Conservation (phyloP, 64 coral and sea anemone species). For the Montipora cactus region DNA sequence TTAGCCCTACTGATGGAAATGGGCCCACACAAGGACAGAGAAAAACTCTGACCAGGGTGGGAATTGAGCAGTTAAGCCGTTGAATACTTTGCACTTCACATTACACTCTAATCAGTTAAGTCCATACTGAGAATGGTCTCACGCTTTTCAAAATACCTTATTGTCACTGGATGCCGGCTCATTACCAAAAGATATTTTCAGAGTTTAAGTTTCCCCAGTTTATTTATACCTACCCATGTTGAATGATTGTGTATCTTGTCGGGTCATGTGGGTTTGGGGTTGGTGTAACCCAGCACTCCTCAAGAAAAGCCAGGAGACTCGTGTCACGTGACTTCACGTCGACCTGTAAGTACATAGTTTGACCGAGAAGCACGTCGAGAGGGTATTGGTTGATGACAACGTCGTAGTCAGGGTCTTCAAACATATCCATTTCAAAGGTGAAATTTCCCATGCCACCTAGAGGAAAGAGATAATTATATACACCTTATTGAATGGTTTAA, state of each 20-base stretch:
- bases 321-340: constrained; percentile 32
- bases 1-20: too few relatives aligned
- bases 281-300: constrained; percentile 74
- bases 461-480: background rate
- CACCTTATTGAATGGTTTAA: too few relatives aligned
- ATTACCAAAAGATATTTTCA: too few relatives aligned
- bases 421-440: constrained; percentile 79
- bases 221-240: constrained; percentile 44
- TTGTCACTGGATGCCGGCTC: too few relatives aligned
- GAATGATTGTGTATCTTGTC: constrained; percentile 57
- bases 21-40: too few relatives aligned
- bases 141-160: too few relatives aligned
- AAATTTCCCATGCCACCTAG: constrained; percentile 64
- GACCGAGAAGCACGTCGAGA: constrained; percentile 9
- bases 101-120: too few relatives aligned
- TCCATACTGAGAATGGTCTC: too few relatives aligned
- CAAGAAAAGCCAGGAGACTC: constrained; percentile 28
- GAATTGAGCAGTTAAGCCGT: too few relatives aligned
- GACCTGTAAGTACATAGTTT: constrained; percentile 60
- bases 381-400: constrained; percentile 51
- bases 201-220: too few relatives aligned
- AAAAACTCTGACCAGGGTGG: too few relatives aligned
- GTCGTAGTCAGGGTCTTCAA: constrained; percentile 46
- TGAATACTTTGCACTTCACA: too few relatives aligned
- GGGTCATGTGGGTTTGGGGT: constrained; percentile 40